Evolutionary conservation across 1,140 invertebrate species (phyloP), one percentile per base, ranked within the genome.

Genomic region (Bombus superbus): DNA sequence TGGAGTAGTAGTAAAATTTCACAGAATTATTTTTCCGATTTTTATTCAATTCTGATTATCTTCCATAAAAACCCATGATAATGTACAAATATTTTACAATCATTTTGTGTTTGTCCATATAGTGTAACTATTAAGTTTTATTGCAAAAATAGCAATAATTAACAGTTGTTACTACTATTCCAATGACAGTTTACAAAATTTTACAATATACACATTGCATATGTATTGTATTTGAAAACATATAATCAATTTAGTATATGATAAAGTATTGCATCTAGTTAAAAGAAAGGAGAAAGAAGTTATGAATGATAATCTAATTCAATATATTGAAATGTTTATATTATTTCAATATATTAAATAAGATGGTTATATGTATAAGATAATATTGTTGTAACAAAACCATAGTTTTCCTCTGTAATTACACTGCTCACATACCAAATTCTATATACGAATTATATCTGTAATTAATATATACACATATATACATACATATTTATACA

Each of bases 371-470:
- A 53, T 22, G 47, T 53, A 69, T 77, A 85, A 75, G 22, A 77
- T 83, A 89, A 53, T 86, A 79, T 83, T 71, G 88, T 81, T 83
- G 75, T 66, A 87, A 88, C 76, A 59, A 90, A 88, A 87, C 40
- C 82, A 89, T 81, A 86, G 66, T 83, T 64, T 81, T 71, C 68
- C 32, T 59, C 66, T 44, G 74, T 89, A 88, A 93, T 89, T 90
- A 91, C 86, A 93, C 72, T 88, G 83, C 62, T 89, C 83, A 81
- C 47, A 76, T 83, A 87, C 44, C 38, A 68, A 82, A 85, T 80
- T 86, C 74, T 73, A 89, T 86, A 1, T 88, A 87, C 87, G 81
- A 69, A 91, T 91, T 85, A 68, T 15, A 90, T 89, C 85, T 88
- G 75, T 38, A 22, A 47, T 71, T n/a, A 64, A 81, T 83, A 83